These are phyloP conservation scores for Andrena minutula DNA, from an alignment of 2,888 invertebrate species.

Conservation along the genomic window DNA sequence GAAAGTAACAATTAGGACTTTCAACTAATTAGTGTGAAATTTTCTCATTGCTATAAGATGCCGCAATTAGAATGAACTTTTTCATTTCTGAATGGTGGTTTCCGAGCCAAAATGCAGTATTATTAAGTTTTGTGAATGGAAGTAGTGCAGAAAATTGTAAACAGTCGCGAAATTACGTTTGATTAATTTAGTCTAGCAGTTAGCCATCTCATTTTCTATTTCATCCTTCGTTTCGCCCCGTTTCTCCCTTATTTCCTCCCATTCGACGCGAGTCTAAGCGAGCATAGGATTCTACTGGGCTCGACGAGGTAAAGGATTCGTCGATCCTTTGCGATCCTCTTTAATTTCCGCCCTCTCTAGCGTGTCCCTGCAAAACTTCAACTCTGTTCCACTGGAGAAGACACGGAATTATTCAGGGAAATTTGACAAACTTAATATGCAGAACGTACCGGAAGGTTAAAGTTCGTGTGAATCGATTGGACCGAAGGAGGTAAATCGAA, in stretches of 20 bases:
- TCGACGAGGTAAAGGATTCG: slow-evolving; percentile 70
- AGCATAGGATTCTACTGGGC: slow-evolving; percentile 47
- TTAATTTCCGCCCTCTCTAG: slow-evolving; percentile 72
- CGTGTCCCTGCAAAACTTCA: slow-evolving; percentile 4
- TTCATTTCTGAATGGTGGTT: no score
- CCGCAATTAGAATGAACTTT: no score
- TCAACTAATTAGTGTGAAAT: no score
- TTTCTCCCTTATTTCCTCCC: slow-evolving; percentile 5
- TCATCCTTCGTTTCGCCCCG: slow-evolving; percentile 11
- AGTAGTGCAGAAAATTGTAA: slow-evolving; percentile 13
- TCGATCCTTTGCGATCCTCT: slow-evolving; percentile 71
- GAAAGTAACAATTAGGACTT: no score
- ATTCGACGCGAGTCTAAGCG: slow-evolving; percentile 24
- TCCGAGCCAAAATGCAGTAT: not conserved
- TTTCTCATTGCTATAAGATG: no score
- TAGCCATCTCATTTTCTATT: slow-evolving; percentile 10
- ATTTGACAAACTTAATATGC: not conserved
- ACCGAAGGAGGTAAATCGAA: not conserved
- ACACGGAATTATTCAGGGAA: slow-evolving; percentile 20
- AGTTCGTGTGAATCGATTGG: not conserved
- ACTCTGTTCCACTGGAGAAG: slow-evolving; percentile 21
- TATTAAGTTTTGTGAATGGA: not conserved
- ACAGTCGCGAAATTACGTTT: slow-evolving; percentile 43
- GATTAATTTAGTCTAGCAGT: slow-evolving; percentile 29
- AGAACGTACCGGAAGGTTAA: not conserved